Evolutionary conservation across 35 echinoderm and acorn worm species (phyloP).

Genomic region (Apostichopus parvimensis): DNA sequence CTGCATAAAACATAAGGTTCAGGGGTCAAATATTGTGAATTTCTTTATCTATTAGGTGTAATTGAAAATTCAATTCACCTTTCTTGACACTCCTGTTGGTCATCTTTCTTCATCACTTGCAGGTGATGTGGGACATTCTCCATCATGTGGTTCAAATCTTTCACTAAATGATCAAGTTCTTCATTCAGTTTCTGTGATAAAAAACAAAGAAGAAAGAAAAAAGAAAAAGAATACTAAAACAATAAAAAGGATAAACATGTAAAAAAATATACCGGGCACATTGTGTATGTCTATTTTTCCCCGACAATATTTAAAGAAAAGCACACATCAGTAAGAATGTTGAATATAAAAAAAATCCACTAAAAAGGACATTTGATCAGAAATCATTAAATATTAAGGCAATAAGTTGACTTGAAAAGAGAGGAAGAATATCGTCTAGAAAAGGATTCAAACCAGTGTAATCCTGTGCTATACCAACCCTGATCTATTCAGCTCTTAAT

Average conservation of each 20-base stretch:
- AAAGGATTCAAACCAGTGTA: too few species aligned
- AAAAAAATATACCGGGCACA: background rate
- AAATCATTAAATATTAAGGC: too few species aligned
- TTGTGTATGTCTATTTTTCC: background rate
- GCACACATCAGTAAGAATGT: background rate
- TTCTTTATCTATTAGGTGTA: too few species aligned
- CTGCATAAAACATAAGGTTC: too few species aligned
- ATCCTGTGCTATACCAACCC: too few species aligned
- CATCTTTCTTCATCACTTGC: background rate
- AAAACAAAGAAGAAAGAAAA: background rate
- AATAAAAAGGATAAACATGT: too few species aligned
- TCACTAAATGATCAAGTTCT: slow-evolving; percentile 12
- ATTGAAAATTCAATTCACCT: background rate
- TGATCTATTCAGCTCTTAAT: too few species aligned
- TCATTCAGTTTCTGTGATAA: background rate
- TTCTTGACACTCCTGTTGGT: background rate
- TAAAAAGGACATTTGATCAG: too few species aligned
- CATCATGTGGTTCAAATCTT: slow-evolving; percentile 3
- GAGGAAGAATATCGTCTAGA: too few species aligned
- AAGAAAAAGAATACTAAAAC: background rate
- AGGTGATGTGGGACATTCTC: slow-evolving; percentile 6
- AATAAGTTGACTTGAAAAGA: too few species aligned
- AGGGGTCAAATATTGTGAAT: too few species aligned
- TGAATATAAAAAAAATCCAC: too few species aligned
- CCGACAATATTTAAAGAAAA: background rate